Evolutionary conservation across 1,140 invertebrate species (phyloP).

Genomic region (Mercenaria mercenaria): DNA sequence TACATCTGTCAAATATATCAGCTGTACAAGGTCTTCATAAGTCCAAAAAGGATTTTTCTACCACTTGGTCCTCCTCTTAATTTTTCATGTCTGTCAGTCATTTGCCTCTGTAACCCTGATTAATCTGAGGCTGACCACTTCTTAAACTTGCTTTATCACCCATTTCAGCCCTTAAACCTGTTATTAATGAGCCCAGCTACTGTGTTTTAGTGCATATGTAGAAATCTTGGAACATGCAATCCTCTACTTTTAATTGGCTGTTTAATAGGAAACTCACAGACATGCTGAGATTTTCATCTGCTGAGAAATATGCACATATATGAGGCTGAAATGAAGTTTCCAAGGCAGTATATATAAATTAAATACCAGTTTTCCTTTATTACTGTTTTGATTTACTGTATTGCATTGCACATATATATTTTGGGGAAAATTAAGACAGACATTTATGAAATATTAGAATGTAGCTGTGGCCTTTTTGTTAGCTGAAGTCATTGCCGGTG

Average conservation of each 20-base stretch:
- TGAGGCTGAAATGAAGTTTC: background rate
- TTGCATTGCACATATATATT: background rate
- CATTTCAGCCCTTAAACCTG: background rate
- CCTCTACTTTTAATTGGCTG: no score
- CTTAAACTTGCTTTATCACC: constrained; percentile 14
- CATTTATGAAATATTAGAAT: no score
- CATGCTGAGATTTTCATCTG: background rate
- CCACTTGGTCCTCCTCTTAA: no score
- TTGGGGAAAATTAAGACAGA: no score
- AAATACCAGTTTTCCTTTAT: background rate
- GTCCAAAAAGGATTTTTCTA: no score
- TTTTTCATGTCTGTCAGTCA: constrained; percentile 8
- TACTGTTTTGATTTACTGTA: background rate
- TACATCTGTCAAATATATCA: no score
- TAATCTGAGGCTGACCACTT: constrained; percentile 1
- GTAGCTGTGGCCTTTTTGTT: no score
- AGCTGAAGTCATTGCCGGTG: no score
- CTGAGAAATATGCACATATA: background rate
- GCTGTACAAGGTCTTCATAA: no score
- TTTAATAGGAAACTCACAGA: no score
- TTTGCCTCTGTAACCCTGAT: constrained; percentile 9
- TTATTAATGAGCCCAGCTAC: background rate
- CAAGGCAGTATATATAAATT: background rate
- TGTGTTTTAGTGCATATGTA: background rate
- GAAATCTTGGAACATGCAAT: background rate